Conservation (phyloP, 2,113 vertebrate species). For the Setophaga kirtlandii region DNA sequence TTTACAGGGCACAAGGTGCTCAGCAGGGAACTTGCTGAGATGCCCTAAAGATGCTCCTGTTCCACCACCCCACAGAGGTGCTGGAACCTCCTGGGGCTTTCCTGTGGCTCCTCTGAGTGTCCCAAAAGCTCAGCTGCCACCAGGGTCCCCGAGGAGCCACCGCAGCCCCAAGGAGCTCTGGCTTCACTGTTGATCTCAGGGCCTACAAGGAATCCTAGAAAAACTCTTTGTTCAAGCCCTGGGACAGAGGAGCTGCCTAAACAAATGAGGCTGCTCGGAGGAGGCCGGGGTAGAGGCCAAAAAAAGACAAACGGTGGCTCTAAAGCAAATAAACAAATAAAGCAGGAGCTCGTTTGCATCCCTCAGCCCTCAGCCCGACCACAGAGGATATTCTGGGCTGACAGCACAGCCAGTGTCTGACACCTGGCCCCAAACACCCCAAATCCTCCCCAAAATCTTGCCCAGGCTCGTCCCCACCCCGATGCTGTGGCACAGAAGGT, state of each 20-base stretch:
- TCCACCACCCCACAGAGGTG: too few relatives aligned
- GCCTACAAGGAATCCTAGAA: neutral
- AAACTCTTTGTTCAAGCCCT: neutral
- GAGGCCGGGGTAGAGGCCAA: neutral
- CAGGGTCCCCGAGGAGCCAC: neutral
- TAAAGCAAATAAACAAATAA: conserved; percentile 29
- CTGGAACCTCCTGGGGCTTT: neutral
- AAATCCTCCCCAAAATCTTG: neutral
- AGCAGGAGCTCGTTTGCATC: conserved; percentile 52
- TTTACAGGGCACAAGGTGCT: too few relatives aligned
- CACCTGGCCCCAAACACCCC: neutral
- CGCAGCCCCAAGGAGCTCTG: fast-evolving
- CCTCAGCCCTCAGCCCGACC: conserved; percentile 14
- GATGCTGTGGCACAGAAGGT: fast-evolving
- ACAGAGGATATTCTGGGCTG: conserved; percentile 46
- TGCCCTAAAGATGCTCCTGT: too few relatives aligned
- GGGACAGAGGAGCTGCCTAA: neutral
- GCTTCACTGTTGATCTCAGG: neutral
- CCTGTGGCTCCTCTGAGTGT: neutral
- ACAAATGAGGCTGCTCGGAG: neutral
- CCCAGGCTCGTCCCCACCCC: neutral
- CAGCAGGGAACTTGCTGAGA: too few relatives aligned
- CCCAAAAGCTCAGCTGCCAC: neutral
- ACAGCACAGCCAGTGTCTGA: neutral
- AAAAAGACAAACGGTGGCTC: neutral